Percentiles rank a stretch among this genome's conserved stretches.
Conservation (phyloP, 2,888 invertebrate species). For the Idaea dimidiata region DNA sequence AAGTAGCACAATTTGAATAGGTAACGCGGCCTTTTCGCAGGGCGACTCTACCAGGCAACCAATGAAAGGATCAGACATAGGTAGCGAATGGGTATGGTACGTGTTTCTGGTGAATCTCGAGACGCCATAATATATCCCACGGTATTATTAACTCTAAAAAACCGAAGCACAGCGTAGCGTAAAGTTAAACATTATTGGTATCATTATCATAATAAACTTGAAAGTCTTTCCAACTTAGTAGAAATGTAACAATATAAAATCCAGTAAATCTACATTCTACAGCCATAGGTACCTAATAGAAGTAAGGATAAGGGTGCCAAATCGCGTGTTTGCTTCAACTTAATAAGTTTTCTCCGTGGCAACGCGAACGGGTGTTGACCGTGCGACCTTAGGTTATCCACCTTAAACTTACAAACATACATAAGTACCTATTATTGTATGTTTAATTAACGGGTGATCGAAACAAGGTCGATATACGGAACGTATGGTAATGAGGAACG, state of each 20-base stretch:
- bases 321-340: slow-evolving; percentile 17
- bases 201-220: too few relatives aligned
- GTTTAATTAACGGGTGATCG: not conserved
- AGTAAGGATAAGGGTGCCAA: not conserved
- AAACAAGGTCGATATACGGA: not conserved
- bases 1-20: too few relatives aligned
- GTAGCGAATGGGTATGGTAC: too few relatives aligned
- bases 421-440: not conserved
- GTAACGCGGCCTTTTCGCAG: too few relatives aligned
- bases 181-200: too few relatives aligned
- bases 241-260: not conserved
- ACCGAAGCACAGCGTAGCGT: too few relatives aligned
- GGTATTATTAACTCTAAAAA: too few relatives aligned
- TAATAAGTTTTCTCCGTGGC: slow-evolving; percentile 21
- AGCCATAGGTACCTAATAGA: slow-evolving; percentile 2
- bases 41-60: too few relatives aligned
- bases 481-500: not conserved
- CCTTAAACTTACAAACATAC: slow-evolving; percentile 26
- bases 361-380: slow-evolving; percentile 41
- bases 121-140: too few relatives aligned
- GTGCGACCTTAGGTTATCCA: slow-evolving; percentile 47
- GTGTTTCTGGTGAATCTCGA: too few relatives aligned
- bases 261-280: not conserved
- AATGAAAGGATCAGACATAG: too few relatives aligned
- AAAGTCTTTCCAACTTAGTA: too few relatives aligned